phyloP scores from a whole-genome alignment of 2,888 invertebrate species.

The Ferrisia virgata region DNA sequence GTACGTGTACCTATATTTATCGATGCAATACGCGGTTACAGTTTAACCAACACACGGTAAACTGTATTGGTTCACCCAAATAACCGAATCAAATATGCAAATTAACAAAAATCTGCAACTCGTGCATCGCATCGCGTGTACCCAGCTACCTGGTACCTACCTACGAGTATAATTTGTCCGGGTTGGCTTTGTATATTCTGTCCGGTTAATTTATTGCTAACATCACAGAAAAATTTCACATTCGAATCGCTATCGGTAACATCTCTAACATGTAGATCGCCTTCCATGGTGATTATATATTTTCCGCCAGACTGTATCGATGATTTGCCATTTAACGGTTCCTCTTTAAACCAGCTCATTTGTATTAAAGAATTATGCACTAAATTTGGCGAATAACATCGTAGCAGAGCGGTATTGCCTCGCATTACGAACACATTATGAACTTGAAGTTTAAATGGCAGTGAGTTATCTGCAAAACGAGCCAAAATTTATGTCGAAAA shows the following conservation, averaged over 20 bases:
- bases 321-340: slow-evolving; percentile 47
- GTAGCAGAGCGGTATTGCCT: slow-evolving; percentile 52
- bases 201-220: slow-evolving; percentile 75
- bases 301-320: slow-evolving; percentile 50
- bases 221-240: slow-evolving; percentile 74
- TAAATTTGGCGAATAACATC: slow-evolving; percentile 50
- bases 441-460: slow-evolving; percentile 51
- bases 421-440: slow-evolving; percentile 51
- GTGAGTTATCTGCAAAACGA: slow-evolving; percentile 44
- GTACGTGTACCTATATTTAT: background rate
- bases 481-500: background rate
- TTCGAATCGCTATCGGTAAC: slow-evolving; percentile 70
- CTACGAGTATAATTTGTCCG: slow-evolving; percentile 49
- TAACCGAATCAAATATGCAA: slow-evolving; percentile 5
- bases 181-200: slow-evolving; percentile 72
- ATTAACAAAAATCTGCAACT: background rate
- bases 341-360: slow-evolving; percentile 51
- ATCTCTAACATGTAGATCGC: slow-evolving; percentile 71
- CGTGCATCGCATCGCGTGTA: background rate
- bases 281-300: slow-evolving; percentile 68
- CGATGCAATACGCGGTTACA: background rate
- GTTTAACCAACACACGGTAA: background rate
- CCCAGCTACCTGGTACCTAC: slow-evolving; percentile 21
- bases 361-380: slow-evolving; percentile 46
- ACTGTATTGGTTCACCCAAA: background rate